A percentile compares a stretch with the other conserved stretches of the same genome.
phyloP scores from a whole-genome alignment of 2,797 vertebrate genomes.

The Otus scops region DNA sequence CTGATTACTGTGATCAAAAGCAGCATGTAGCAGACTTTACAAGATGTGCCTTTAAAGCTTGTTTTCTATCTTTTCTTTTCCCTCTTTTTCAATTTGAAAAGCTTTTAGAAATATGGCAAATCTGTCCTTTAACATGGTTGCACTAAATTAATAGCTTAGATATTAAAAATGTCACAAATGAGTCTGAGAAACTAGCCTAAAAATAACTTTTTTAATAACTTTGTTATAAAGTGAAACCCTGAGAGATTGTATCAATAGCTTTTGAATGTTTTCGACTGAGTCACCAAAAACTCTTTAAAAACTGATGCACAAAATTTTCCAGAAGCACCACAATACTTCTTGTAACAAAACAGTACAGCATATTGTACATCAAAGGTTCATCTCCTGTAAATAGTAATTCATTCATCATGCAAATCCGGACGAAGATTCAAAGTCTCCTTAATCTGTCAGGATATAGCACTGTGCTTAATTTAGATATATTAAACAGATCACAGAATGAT shows the following conservation, averaged over 20 bases:
- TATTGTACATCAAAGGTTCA: not conserved
- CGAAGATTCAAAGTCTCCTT: not conserved
- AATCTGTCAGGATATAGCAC: not conserved
- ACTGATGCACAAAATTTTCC: not conserved
- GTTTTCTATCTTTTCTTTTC: not conserved
- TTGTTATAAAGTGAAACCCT: not conserved
- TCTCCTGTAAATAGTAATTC: not conserved
- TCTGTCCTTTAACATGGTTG: not conserved
- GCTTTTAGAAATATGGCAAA: not conserved
- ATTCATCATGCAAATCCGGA: not conserved
- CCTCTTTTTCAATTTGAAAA: not conserved
- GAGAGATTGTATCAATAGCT: not conserved
- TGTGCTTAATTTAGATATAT: not conserved
- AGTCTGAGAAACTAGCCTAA: not conserved
- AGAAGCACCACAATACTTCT: not conserved
- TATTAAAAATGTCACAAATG: not conserved
- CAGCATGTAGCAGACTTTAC: not conserved
- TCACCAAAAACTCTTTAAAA: not conserved
- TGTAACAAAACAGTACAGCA: not conserved
- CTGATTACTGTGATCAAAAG: not conserved
- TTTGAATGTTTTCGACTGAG: not conserved
- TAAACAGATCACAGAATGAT: not conserved
- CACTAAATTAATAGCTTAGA: not conserved
- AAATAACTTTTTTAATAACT: not conserved
- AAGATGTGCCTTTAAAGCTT: not conserved